Evolutionary conservation across 2,113 vertebrate species (phyloP), one percentile per base, ranked within the genome.

Genomic region (Saguinus midas): DNA sequence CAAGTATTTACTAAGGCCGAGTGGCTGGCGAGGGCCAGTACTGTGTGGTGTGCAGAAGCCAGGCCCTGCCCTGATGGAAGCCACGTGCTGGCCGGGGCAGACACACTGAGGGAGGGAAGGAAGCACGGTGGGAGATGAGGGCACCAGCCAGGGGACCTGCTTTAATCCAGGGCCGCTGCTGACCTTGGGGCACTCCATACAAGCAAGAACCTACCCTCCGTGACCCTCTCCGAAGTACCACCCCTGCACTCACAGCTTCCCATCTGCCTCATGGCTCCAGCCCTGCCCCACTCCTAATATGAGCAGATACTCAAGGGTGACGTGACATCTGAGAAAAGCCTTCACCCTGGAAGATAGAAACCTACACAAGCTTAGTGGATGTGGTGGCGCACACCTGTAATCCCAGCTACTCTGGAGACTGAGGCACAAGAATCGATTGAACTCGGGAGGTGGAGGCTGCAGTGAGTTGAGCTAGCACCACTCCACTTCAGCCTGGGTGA

Each of bases 51-150:
- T 29, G 52, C 3, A 21, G 43, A 48, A 52, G 58, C 21, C 20
- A 55, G 85, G n/a, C 58, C 80, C n/a, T 45, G 84, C 25, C 18
- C 40, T 40, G 11, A 5, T 0, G 37, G 68, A 43, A 45, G 40
- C 32, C 16, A 0, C 3, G 1, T 6, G 37, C 55, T 37, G n/a
- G 50, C 57, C 0, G 2, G 61, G 6, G 50, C 52, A 57, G 91
- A 75, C 6, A 9, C 3, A 8, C 18, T 1, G 1, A 27, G 25
- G 55, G 6, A 23, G 25, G 57, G 11, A 43, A 27, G 55, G 37
- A n/a, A 37, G 3, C 25, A 0, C 4, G 0, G 27, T 6, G 0
- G n/a, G 78, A 12, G 11, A 8, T 0, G 0, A 45, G 6, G n/a
- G 29, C 14, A 20, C 32, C 12, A 0, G 45, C 29, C 5, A 52